A percentile compares a stretch with the other conserved stretches of the same genome.
Conservation (phyloP, 2,797 vertebrate species). For the Semotilus atromaculatus region DNA sequence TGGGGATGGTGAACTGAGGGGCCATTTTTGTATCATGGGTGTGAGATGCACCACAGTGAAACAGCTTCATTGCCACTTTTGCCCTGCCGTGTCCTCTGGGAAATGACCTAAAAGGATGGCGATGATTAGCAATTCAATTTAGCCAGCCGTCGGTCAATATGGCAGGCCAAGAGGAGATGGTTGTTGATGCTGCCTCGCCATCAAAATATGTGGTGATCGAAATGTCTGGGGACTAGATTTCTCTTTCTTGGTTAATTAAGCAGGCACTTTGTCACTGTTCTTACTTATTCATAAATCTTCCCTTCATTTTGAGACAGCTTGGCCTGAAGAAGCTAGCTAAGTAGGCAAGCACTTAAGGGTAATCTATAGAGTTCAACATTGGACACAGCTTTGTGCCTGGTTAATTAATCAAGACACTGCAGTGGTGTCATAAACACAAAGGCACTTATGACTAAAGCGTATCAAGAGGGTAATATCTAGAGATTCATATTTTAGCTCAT, state of each 20-base stretch:
- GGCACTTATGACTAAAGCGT: not conserved
- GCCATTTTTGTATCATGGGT: slow-evolving; percentile 69
- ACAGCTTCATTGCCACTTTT: slow-evolving; percentile 38
- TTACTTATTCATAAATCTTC: slow-evolving; percentile 83
- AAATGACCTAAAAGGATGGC: slow-evolving; percentile 71
- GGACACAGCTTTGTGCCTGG: slow-evolving; percentile 51
- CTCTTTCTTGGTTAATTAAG: slow-evolving; percentile 80
- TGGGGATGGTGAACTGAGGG: slow-evolving; percentile 67
- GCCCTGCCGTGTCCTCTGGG: slow-evolving; percentile 56
- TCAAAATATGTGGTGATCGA: slow-evolving; percentile 66
- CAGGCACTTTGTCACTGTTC: slow-evolving; percentile 72
- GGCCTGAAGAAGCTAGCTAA: slow-evolving; percentile 66
- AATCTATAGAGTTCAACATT: slow-evolving; percentile 68
- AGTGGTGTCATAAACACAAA: slow-evolving; percentile 11
- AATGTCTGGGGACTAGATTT: slow-evolving; percentile 60
- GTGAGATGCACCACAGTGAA: slow-evolving; percentile 47
- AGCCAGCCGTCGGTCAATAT: slow-evolving; percentile 78
- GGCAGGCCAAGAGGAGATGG: slow-evolving; percentile 56
- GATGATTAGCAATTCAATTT: slow-evolving; percentile 84
- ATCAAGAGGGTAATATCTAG: not conserved
- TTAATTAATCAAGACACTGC: slow-evolving; percentile 47
- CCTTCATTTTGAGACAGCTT: slow-evolving; percentile 73
- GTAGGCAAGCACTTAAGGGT: slow-evolving; percentile 76
- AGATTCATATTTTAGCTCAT: not conserved
- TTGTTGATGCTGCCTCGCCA: slow-evolving; percentile 64